Evolutionary conservation across 2,113 vertebrate genomes (phyloP), one percentile per base, ranked within the genome.

Genomic region (Hoplias malabaricus): DNA sequence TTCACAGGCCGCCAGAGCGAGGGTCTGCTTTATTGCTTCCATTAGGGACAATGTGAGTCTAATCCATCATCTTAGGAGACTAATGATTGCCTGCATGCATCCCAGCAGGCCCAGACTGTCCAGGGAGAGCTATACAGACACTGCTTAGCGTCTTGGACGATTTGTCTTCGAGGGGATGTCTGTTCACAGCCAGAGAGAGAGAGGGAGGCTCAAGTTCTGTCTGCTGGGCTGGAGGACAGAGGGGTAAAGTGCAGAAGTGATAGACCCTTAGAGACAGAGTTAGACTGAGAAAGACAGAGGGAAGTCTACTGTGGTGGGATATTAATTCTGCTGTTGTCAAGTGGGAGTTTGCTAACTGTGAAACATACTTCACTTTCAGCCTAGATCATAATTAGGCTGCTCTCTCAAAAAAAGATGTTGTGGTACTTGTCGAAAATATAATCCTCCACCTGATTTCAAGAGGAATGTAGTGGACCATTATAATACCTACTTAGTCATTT

Each of bases 51-150:
- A 62, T 80, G 77, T 67, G 53, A 48, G 75, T 43, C 79, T 83
- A 84, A 86, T 89, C 84, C 78, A 87, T 88, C 86, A 87, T 85
- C 59, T 73, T 73, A 73, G 56, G 80, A 77, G 53, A 59, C 82
- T 80, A 81, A 84, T 82, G 82, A 85, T 83, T 80, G 81, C 78
- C 77, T 82, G 74, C 82, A 79, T 74, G 65, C 81, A 73, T 80
- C 82, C 84, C 67, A 78, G 69, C 71, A 70, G 48, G 78, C 69
- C 65, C 46, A 77, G 79, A 81, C 79, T 82, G 82, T 73, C 46
- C 53, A 19, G 73, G 84, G 77, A 84, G 69, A 75, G 69, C 70
- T 69, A 74, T 46, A 81, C 68, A 68, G 14, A 73, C 79, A 66
- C 69, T 77, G 73, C 67, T 75, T 73, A 77, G 61, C 62, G 77